Base-by-base conservation (phyloP, 2,888 invertebrate species). In the Allolobophora icterica region DNA sequence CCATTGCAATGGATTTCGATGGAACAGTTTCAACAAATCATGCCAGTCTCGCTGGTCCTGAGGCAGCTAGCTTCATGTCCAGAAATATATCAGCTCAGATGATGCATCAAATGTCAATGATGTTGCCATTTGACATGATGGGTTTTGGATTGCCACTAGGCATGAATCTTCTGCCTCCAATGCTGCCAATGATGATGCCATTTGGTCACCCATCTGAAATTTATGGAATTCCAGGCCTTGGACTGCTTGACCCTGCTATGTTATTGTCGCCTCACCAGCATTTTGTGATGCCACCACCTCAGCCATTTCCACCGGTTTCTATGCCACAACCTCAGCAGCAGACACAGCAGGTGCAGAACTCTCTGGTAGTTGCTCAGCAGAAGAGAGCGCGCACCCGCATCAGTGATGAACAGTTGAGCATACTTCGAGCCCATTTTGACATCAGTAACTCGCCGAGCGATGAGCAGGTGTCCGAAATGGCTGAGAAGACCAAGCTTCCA, bases 401-500 rank as follows among this genome's bases (percentile, higher is more conserved):
- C 94, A 99, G 99, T 90, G 99, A 99, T 95, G 99, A 99, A 93
- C 99, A 99, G 96, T 96, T 99, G 93, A 99, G 99, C 96, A 98
- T 99, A 92, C 96, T 99, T 92, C 97, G 99, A 92, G 98, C 98
- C 35, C 99, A 99, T 96, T 99, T 99, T 95, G 99, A 99, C 95
- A 99, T 99, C 93, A 99, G 99, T 96, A 99, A 99, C 96, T 99
- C 99, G 0, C 99, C 99, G 4, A 98, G 98, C 91, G 99, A 99
- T 95, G 99, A 99, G 94, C 99, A 99, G 95, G 99, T 99, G 94
- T 97, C 98, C 94, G 98, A 98, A 95, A 99, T 99, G 99, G 98
- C 99, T 17, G 97, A 97, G 91, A 98, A 99, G 95, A 98, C 99
- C 92, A 98, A 98, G 93, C 96, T 99, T 90, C 99, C 99, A 30